phyloP scores from a whole-genome alignment of 2,797 vertebrate genomes.

The Neostethus bicornis region DNA sequence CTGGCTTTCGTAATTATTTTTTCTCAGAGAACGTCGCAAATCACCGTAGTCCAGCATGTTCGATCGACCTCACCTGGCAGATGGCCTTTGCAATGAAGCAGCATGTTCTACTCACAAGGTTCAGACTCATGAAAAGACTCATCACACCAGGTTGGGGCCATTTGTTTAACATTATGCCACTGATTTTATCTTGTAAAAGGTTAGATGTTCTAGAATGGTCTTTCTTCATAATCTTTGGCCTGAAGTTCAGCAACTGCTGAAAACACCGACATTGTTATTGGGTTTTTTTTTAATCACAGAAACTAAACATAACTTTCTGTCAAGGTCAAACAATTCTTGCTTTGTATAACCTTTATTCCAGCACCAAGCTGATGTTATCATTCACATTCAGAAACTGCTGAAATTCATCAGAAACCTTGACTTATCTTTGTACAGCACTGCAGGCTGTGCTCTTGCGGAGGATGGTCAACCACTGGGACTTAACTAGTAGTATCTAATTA shows the following conservation, averaged over 20 bases:
- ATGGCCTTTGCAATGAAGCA: background rate
- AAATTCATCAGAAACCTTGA: no score
- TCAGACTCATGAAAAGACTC: background rate
- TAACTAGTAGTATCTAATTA: no score
- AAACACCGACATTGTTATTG: background rate
- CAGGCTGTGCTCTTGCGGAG: no score
- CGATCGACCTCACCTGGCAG: background rate
- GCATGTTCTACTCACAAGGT: background rate
- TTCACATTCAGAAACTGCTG: no score
- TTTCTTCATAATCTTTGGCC: background rate
- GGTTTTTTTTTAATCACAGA: background rate
- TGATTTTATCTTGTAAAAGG: background rate
- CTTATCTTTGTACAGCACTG: no score
- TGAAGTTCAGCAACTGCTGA: background rate
- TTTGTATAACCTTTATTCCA: no score
- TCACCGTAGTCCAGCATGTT: background rate
- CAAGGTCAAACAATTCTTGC: background rate
- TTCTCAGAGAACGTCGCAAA: constrained; percentile 18
- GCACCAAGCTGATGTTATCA: no score
- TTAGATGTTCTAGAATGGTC: background rate
- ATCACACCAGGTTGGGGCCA: background rate
- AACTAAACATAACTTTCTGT: background rate
- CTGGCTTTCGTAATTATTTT: constrained; percentile 49
- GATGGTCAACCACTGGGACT: no score
- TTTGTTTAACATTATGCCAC: background rate